Evolutionary conservation across 2,888 invertebrate species (phyloP), one percentile per base, ranked within the genome.

Genomic region (Bibio marci): DNA sequence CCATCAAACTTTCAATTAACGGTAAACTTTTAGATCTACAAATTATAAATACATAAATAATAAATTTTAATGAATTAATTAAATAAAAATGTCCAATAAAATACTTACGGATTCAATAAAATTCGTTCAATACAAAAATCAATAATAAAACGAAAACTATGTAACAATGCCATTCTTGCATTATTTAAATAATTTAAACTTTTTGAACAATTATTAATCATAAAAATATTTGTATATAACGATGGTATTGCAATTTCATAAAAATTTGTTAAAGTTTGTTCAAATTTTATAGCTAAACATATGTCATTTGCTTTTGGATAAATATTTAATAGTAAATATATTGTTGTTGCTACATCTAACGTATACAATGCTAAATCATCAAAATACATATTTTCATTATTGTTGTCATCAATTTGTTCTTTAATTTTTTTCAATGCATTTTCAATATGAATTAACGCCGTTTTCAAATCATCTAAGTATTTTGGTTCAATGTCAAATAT

Each of bases 221-320:
- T 58, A 36, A 67, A 63, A 18, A 81, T 55, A 44, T 68, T 69
- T 50, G 74, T 72, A 53, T 79, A 79, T 42, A 90, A 54, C 47
- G 70, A 67, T 12, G 80, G 76, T 46, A 86, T 69, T 5, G 79
- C 73, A 48, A 69, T 70, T 47, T 82, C 81, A 58, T 90, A 90
- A 45, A 83, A 70, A 44, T 70, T 70, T 45, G 80, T 72, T 57
- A 88, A 67, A 57, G 65, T 69, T 49, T 68, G 62, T 43, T 67
- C 60, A 50, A 79, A 70, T 47, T 70, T 67, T 4, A 71, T 66
- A 49, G 69, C 59, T 50, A 70, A 62, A 61, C 74, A 68, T 52
- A 66, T 45, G 44, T 52, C 35, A 52, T 63, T 67, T 25, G 67
- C 68, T 6, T 69, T 62, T 1, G 76, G 70, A 50, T 75, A 78